phyloP scores from a whole-genome alignment of 1,140 invertebrate genomes.

The Bombus breviceps region DNA sequence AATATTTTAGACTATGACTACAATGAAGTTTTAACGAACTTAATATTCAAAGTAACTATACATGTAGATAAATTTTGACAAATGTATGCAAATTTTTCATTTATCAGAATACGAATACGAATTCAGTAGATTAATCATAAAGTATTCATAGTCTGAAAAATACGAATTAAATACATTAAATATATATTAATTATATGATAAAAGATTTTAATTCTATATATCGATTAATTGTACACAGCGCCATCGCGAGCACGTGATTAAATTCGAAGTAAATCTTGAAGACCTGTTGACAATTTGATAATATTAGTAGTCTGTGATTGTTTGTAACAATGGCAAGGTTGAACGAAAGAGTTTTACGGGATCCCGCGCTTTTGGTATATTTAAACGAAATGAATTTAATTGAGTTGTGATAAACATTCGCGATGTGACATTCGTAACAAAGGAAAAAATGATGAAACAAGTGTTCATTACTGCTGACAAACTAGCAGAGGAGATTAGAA shows the following conservation, averaged over 20 bases:
- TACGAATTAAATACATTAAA: not conserved
- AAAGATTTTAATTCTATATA: not conserved
- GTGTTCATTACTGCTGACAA: constrained; percentile 21
- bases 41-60: not conserved
- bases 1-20: too few species aligned
- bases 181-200: too few species aligned
- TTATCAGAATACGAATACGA: not conserved
- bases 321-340: not conserved
- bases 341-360: not conserved
- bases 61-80: not conserved
- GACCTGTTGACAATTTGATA: not conserved
- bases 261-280: not conserved
- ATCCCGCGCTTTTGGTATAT: not conserved
- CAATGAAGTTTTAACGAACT: not conserved
- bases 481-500: constrained; percentile 19
- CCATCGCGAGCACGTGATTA: not conserved
- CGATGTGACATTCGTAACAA: not conserved
- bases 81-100: not conserved
- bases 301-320: not conserved
- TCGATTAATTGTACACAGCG: constrained; percentile 9
- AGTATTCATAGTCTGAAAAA: not conserved
- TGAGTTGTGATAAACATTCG: not conserved
- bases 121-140: too few species aligned
- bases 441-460: constrained; percentile 6
- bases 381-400: not conserved